A percentile compares a stretch with the other conserved stretches of the same genome.
These are phyloP conservation scores for Zaprionus lachaisei DNA, from an alignment of 1,140 invertebrate genomes.

Conservation along the genomic window DNA sequence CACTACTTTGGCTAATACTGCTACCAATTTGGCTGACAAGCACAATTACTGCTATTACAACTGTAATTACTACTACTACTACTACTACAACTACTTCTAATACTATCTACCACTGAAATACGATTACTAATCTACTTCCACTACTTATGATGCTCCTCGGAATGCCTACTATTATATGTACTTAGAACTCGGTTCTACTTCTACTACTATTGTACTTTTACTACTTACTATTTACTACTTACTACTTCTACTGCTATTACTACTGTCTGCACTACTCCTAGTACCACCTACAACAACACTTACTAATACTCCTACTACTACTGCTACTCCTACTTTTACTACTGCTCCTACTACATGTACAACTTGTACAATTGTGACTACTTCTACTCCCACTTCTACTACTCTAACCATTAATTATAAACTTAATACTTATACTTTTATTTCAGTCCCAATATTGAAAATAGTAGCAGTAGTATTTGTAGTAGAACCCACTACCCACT, in stretches of 20 bases:
- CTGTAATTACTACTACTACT: constrained; percentile 1
- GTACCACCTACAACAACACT: background rate
- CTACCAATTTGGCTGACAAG: constrained; percentile 7
- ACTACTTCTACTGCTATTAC: background rate
- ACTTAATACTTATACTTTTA: background rate
- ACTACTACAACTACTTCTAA: background rate
- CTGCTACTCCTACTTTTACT: constrained; percentile 2
- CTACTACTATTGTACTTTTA: background rate
- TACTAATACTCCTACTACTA: background rate
- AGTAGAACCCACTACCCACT: background rate
- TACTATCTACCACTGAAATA: background rate
- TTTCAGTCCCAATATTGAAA: too few species aligned
- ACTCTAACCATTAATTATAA: background rate
- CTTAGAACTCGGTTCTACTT: background rate
- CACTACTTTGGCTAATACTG: background rate
- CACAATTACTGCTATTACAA: background rate
- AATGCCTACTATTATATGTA: background rate
- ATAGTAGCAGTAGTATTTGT: too few species aligned
- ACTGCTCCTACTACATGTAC: background rate
- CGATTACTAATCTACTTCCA: background rate
- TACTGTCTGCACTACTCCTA: background rate
- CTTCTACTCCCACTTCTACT: background rate
- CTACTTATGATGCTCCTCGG: background rate
- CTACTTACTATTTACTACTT: background rate
- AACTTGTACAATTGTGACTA: background rate